These are phyloP conservation scores for Gallinago stenura DNA, from an alignment of 2,797 vertebrate species.

Conservation along the genomic window DNA sequence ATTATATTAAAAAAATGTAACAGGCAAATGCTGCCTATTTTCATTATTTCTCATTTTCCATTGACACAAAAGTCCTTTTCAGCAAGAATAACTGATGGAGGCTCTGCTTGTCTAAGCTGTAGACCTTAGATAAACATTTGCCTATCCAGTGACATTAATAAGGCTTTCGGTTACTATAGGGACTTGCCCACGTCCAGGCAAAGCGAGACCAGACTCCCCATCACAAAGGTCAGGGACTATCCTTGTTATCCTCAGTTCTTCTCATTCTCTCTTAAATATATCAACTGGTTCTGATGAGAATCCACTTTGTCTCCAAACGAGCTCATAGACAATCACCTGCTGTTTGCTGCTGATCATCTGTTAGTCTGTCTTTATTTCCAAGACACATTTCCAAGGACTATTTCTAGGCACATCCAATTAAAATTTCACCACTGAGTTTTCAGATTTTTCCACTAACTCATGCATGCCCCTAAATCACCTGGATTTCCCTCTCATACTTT, in stretches of 20 bases:
- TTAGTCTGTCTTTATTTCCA: background rate
- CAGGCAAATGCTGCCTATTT: background rate
- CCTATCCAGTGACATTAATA: background rate
- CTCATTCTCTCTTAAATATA: background rate
- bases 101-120: background rate
- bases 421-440: background rate
- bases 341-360: background rate
- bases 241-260: background rate
- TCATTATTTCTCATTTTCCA: background rate
- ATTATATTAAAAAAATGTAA: background rate
- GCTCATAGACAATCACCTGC: background rate
- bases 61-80: background rate
- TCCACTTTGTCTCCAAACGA: background rate
- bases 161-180: background rate
- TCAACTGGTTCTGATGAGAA: background rate
- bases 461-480: background rate
- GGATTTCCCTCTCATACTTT: background rate
- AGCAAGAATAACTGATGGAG: background rate
- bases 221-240: background rate
- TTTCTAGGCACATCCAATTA: background rate
- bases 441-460: background rate
- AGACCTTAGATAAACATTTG: background rate
- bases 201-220: background rate
- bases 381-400: background rate
- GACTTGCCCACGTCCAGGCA: background rate